Evolutionary conservation across 2,797 vertebrate species (phyloP), one percentile per base, ranked within the genome.

Genomic region (Triplophysa bombifrons): DNA sequence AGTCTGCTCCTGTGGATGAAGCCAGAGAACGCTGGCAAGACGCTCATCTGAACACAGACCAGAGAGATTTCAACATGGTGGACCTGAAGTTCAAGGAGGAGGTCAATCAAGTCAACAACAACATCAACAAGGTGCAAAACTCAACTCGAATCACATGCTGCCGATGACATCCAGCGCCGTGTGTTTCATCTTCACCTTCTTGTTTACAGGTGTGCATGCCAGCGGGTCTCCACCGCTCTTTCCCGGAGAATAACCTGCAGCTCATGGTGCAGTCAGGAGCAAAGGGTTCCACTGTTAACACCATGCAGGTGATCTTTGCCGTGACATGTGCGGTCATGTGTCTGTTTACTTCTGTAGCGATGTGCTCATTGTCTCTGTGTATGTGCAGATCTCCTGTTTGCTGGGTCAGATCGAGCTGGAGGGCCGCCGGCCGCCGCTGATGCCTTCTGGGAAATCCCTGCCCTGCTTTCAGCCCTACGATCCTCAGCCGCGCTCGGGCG

Each of bases 221-320:
- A 0, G 82, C 95, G 0, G 98, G 98, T 56, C 96, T 99, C 71
- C 95, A 98, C 86, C 94, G 95, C 30, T 91, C 91, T 27, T 99
- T 99, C 87, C 98, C 98, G 11, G 96, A 98, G 81, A 99, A 99
- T 91, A 99, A 97, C 90, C 93, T 99, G 66, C 98, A 99, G 87
- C 88, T 99, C 89, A 99, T 99, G 98, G 97, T 99, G 19, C 97
- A 96, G 78, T 99, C 98, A 3, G 98, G 98, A 88, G 97, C 98
- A 77, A 99, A 99, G 85, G 98, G 98, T 6, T 99, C 98, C 0
- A 97, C 97, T 3, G 98, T 99, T 7, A 99, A 99, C 90, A 99
- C 98, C 3, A 99, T 99, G 96, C 98, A 99, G 96, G 98, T 99
- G 90, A 69, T 20, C 38, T 3, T 4, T 20, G 11, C 58, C 14